Evolutionary conservation across 2,797 vertebrate genomes (phyloP), one percentile per base, ranked within the genome.

Genomic region (Gymnocypris eckloni): DNA sequence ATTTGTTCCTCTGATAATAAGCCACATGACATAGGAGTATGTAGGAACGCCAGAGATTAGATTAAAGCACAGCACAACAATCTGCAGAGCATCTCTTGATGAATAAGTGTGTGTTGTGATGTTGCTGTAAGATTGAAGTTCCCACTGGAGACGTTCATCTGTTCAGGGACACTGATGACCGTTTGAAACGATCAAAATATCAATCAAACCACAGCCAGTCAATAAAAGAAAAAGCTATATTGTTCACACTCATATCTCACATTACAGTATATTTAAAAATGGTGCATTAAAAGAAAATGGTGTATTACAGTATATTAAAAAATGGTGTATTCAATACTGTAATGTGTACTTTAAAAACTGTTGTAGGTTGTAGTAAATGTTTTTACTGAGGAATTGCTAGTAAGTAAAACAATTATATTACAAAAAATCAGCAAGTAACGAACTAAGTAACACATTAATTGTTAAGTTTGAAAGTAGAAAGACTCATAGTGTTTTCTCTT

Each of bases 1-100:
- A 76, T 76, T 66, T 22, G n/a, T 12, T 67, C 59, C 59, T 12
- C 41, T 64, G n/a, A 33, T 45, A 64, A 80, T 80, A 18, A 80
- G 59, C 78, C 59, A 80, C 2, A 80, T 64, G 10, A 80, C 39
- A 33, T 66, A 80, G 5, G 59, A 50, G 61, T 80, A 41, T 50
- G 43, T 80, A 6, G 61, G 59, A 50, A 80, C 4, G 7, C 56
- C 78, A 0, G 41, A 12, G 0, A 80, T 0, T 20, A 80, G 43
- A 45, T 64, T 66, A 28, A 66, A 28, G 61, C 20, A 56, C 8
- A 78, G 33, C 6, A 59, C 11, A 39, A n/a, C 7, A 1, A 59
- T 59, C 3, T 6, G 52, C 2, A 78, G 16, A 13, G 0, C 45
- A 12, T 33, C 28, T 28, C 18, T 2, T 5, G 52, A 59, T n/a